Evolutionary conservation across 2,797 vertebrate genomes (phyloP).

Genomic region (Catostomus latipinnis): DNA sequence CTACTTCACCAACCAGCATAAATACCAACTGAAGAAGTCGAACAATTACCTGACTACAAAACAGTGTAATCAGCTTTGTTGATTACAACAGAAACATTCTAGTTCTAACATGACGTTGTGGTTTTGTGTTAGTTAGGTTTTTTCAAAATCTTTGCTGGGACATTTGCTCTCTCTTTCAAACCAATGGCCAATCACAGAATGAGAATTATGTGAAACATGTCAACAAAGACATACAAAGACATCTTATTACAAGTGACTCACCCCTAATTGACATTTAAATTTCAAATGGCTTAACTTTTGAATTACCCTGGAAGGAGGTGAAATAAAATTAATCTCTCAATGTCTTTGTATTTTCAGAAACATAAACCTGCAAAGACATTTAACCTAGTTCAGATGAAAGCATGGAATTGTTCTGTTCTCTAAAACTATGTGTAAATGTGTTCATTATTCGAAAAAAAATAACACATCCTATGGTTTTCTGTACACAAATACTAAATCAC

Average conservation of each 20-base stretch:
- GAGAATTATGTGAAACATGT: not conserved
- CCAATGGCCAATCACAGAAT: not conserved
- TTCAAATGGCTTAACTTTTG: not conserved
- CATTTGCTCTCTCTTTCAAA: not conserved
- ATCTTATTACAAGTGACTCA: conserved; percentile 5
- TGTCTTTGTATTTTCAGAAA: not conserved
- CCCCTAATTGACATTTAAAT: conserved; percentile 12
- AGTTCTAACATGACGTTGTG: too few relatives aligned
- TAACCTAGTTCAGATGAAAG: not conserved
- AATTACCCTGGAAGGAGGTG: not conserved
- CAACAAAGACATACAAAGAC: conserved; percentile 3
- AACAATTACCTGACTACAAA: too few relatives aligned
- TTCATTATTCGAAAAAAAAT: not conserved
- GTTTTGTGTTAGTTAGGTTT: too few relatives aligned
- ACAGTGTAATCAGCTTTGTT: too few relatives aligned
- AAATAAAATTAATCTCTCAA: not conserved
- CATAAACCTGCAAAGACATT: not conserved
- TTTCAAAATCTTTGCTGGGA: not conserved
- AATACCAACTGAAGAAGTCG: too few relatives aligned
- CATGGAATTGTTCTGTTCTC: not conserved
- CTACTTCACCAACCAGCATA: too few relatives aligned
- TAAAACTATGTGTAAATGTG: not conserved
- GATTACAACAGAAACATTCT: too few relatives aligned
- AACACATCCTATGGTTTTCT: not conserved
- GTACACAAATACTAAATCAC: not conserved